phyloP scores from a whole-genome alignment of 1,140 invertebrate species.

The Heliothis virescens region DNA sequence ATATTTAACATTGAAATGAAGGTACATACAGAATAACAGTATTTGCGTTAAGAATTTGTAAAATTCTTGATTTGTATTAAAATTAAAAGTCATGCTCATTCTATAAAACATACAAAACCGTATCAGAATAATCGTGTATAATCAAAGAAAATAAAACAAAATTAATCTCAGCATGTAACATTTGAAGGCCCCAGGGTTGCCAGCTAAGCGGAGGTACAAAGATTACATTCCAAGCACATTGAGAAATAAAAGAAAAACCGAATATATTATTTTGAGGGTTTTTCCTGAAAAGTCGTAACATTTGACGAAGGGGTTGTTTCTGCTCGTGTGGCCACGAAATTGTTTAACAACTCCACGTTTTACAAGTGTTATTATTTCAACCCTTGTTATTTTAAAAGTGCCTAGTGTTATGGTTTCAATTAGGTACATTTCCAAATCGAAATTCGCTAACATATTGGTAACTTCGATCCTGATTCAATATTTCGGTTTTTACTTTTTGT shows the following conservation, averaged over 20 bases:
- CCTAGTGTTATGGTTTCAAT: too few relatives aligned
- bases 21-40: too few relatives aligned
- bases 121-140: slow-evolving; percentile 15
- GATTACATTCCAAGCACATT: slow-evolving; percentile 33
- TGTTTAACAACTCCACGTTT: background rate
- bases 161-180: slow-evolving; percentile 18
- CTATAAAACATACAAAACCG: background rate
- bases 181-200: slow-evolving; percentile 10
- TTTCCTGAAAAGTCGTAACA: slow-evolving; percentile 11
- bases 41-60: too few relatives aligned
- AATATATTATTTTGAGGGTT: slow-evolving; percentile 25
- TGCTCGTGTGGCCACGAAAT: background rate
- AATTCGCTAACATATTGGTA: too few relatives aligned
- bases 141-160: slow-evolving; percentile 16
- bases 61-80: too few relatives aligned
- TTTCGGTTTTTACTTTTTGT: too few relatives aligned
- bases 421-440: too few relatives aligned
- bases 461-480: too few relatives aligned
- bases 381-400: too few relatives aligned
- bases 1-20: too few relatives aligned
- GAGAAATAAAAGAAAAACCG: slow-evolving; percentile 30
- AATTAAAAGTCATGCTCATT: background rate
- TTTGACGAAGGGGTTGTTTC: slow-evolving; percentile 11
- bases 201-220: background rate
- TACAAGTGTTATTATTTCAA: background rate